Evolutionary conservation across 1,140 invertebrate genomes (phyloP).

Genomic region (Heliothis virescens): DNA sequence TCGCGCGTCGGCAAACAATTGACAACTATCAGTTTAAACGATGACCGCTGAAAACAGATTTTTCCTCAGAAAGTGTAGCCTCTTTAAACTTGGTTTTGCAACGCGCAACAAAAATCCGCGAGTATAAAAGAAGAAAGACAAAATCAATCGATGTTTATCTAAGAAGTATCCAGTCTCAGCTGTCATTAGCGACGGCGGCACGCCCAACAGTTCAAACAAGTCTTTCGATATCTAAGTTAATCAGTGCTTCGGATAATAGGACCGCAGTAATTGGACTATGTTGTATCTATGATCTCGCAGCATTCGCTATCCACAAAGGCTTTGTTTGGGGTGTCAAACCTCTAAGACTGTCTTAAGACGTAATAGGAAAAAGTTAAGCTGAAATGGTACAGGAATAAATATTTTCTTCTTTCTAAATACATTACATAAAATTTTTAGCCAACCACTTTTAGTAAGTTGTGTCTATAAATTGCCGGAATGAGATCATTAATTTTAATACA

Average conservation of each 20-base stretch:
- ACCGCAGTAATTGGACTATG: slow-evolving; percentile 34
- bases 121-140: neutral
- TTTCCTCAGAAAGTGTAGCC: no score
- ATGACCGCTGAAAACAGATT: no score
- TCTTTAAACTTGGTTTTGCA: no score
- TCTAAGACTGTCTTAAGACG: neutral
- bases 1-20: no score
- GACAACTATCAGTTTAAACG: no score
- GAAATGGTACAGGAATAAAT: neutral
- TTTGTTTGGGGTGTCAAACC: neutral
- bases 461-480: no score
- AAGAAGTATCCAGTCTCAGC: neutral
- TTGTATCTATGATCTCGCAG: slow-evolving; percentile 26
- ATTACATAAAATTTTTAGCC: no score
- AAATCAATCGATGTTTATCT: slow-evolving; percentile 23
- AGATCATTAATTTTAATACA: no score
- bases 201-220: slow-evolving; percentile 16
- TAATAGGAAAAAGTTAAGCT: neutral
- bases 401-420: no score
- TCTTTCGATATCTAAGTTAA: slow-evolving; percentile 30
- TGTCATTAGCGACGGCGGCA: slow-evolving; percentile 22
- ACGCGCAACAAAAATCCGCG: no score
- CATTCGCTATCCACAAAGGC: neutral
- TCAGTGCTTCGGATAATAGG: slow-evolving; percentile 4
- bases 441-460: no score